Base-by-base conservation (phyloP, 1,140 invertebrate genomes). In the Pararge aegeria region DNA sequence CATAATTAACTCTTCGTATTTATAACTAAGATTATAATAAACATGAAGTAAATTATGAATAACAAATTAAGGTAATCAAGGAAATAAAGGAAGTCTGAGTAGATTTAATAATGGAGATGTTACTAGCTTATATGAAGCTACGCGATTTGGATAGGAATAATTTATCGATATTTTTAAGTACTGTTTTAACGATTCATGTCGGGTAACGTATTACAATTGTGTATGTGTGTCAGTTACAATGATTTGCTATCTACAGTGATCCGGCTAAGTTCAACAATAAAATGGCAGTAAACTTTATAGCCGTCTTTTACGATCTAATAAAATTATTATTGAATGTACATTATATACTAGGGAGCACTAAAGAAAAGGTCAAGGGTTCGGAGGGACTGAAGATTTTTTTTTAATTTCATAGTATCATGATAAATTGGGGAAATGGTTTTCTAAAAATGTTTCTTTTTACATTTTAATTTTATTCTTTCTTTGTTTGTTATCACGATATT, bases 251-350 rank as follows among this genome's bases (percentile, higher is more conserved):
- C 66, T 66, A 1, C 51, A 65, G 59, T 64, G 66, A 71, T 74
- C 66, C 54, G 55, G 34, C 52, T 57, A 69, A 78, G 65, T 75
- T 75, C 57, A 68, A 69, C 66, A 70, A 66, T 82, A 73, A 80
- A 82, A 69, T 61, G 54, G 60, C 50, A 60, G 63, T 80, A 80
- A 80, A 77, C 29, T 80, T 80, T 80, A 80, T 58, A 50, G 59
- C 40, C 55, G 54, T 40, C 56, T 75, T 34, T 80, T 75, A 75
- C 59, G 20, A 58, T 30, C 20, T 55, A 61, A 72, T 79, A 70
- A 79, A 79, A 74, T 70, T 70, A 73, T 75, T 73, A 76, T 75
- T 69, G 70, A 73, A 70, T 70, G 61, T 63, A 29, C 55, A 62
- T 56, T 62, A 63, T 38, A 46, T 62, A 56, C 53, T 62, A 40